A percentile compares a stretch with the other conserved stretches of the same genome.
These are phyloP conservation scores for Arizona elegans DNA, from an alignment of 2,113 vertebrate species.

Conservation along the genomic window DNA sequence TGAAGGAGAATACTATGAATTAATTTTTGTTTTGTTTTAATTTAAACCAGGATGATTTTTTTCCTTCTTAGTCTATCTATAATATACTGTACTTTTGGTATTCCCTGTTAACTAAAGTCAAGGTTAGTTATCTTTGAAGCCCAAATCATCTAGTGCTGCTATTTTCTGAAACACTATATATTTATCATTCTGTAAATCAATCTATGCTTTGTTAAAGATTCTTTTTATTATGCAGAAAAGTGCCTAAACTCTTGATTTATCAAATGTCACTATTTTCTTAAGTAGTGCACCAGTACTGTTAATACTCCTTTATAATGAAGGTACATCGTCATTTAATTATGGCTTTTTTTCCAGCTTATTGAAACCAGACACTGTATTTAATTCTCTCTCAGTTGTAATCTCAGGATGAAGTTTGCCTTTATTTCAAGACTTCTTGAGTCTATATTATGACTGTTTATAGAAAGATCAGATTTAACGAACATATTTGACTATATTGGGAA, in stretches of 20 bases:
- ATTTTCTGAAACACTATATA: not conserved
- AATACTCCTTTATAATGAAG: not conserved
- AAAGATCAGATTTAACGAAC: constrained; percentile 42
- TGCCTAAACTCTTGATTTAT: not conserved
- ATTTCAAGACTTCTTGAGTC: constrained; percentile 50
- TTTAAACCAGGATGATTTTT: not conserved
- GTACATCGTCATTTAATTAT: not conserved
- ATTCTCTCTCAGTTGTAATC: constrained; percentile 17
- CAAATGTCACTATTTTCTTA: not conserved
- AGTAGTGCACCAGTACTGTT: not conserved
- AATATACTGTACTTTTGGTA: not conserved
- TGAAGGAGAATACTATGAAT: not conserved
- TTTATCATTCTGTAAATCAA: not conserved
- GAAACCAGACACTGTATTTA: constrained; percentile 19
- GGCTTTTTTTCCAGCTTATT: not conserved
- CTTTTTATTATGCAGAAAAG: not conserved
- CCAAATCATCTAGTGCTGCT: not conserved
- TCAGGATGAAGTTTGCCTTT: constrained; percentile 37
- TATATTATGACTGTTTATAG: constrained; percentile 45
- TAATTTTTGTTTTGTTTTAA: not conserved
- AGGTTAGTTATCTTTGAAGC: not conserved
- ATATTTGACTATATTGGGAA: constrained; percentile 32
- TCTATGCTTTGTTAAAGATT: not conserved
- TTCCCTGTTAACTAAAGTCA: not conserved
- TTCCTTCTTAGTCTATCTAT: not conserved